These are phyloP conservation scores for Glareola pratincola DNA, from an alignment of 2,113 vertebrate genomes.

Conservation along the genomic window DNA sequence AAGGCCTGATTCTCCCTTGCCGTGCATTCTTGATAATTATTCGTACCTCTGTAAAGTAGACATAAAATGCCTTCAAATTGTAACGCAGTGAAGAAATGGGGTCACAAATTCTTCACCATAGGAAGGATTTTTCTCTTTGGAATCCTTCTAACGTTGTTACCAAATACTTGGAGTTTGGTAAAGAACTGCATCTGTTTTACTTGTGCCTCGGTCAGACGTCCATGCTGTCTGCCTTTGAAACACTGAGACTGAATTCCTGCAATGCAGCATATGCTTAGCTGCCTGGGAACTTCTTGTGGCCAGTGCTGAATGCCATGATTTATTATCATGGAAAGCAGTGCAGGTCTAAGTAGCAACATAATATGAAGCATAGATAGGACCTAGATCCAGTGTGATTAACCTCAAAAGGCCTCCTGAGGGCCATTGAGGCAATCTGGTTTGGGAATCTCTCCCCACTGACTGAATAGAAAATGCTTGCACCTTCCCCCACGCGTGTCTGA, in stretches of 20 bases:
- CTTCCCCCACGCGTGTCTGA: background rate
- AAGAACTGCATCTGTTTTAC: background rate
- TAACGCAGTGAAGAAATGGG: fast-evolving
- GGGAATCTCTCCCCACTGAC: background rate
- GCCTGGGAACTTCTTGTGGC: background rate
- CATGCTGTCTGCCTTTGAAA: background rate
- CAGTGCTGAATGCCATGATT: background rate
- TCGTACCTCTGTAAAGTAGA: background rate
- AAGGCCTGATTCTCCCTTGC: background rate
- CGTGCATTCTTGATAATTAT: background rate
- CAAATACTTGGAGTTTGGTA: background rate
- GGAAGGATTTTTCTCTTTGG: background rate
- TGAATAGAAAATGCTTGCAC: background rate
- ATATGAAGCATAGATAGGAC: background rate
- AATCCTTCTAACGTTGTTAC: background rate
- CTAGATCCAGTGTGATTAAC: background rate
- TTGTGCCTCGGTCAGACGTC: background rate
- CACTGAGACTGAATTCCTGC: background rate
- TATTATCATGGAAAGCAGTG: background rate
- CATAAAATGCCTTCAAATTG: background rate
- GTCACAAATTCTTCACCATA: background rate
- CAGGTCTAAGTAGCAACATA: background rate
- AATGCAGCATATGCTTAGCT: background rate
- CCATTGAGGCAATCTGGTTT: background rate
- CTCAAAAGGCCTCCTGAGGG: background rate